A percentile compares a stretch with the other conserved stretches of the same genome.
These are phyloP conservation scores for Motacilla alba DNA, from an alignment of 2,113 vertebrate species.

Conservation along the genomic window DNA sequence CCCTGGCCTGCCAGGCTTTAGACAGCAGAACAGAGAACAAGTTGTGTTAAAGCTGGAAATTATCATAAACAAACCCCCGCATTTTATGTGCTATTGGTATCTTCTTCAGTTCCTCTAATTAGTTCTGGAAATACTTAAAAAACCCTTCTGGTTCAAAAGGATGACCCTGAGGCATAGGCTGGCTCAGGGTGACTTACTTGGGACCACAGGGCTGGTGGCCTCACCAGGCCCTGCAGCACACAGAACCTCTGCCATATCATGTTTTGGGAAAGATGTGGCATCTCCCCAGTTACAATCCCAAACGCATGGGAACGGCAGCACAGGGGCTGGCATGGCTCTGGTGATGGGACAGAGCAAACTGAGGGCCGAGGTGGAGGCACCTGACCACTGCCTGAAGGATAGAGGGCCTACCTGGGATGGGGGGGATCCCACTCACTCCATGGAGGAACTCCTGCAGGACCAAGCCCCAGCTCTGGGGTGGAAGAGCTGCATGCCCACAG, in stretches of 20 bases:
- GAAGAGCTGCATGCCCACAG: fast-evolving
- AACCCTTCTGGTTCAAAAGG: background rate
- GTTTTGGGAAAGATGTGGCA: background rate
- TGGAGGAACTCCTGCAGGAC: fast-evolving
- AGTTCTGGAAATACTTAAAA: background rate
- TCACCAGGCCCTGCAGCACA: background rate
- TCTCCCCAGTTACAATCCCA: background rate
- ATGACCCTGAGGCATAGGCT: background rate
- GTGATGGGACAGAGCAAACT: fast-evolving
- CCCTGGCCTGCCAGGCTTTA: background rate
- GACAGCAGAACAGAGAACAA: background rate
- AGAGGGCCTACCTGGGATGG: fast-evolving
- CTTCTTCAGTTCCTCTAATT: background rate
- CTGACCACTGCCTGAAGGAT: background rate
- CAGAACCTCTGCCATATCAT: background rate
- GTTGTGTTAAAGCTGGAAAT: background rate
- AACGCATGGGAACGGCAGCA: fast-evolving
- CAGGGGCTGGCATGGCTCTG: background rate
- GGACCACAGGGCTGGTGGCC: background rate
- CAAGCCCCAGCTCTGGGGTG: fast-evolving
- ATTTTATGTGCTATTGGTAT: background rate
- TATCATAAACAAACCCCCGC: background rate
- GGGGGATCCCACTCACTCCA: too few species aligned
- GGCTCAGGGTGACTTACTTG: background rate
- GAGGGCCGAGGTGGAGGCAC: fast-evolving